These are phyloP conservation scores for Rhinichthys klamathensis DNA, from an alignment of 2,113 vertebrate species.

Conservation along the genomic window DNA sequence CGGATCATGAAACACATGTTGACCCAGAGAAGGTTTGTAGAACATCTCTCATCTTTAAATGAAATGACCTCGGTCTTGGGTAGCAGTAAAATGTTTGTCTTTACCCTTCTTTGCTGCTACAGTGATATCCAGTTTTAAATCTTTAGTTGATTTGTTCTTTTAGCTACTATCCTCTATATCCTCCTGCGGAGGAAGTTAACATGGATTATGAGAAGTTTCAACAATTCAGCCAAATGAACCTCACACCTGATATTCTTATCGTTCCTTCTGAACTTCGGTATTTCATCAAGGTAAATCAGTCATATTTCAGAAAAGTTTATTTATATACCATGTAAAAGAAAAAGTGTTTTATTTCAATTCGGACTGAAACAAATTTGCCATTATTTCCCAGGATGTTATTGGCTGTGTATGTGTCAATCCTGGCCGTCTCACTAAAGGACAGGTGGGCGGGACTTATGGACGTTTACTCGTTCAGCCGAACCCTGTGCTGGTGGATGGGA, in stretches of 20 bases:
- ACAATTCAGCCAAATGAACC: constrained; percentile 71
- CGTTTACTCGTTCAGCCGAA: constrained; percentile 75
- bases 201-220: constrained; percentile 85
- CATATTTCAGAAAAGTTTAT: background rate
- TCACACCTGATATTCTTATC: constrained; percentile 85
- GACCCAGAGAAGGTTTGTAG: constrained; percentile 85
- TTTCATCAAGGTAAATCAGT: constrained; percentile 84
- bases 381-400: constrained; percentile 78
- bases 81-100: background rate
- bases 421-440: constrained; percentile 91
- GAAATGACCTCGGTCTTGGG: background rate
- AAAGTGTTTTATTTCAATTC: background rate
- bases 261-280: constrained; percentile 89
- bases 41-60: background rate
- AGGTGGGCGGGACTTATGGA: constrained; percentile 89
- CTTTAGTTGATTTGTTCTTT: background rate
- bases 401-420: constrained; percentile 92
- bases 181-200: constrained; percentile 86
- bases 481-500: background rate
- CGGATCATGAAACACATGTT: constrained; percentile 90
- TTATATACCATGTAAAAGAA: background rate
- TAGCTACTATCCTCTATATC: constrained; percentile 92
- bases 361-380: background rate
- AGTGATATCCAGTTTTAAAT: background rate
- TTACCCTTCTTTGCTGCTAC: background rate